phyloP scores from a whole-genome alignment of 1,140 invertebrate species.

The Anadara kagoshimensis region DNA sequence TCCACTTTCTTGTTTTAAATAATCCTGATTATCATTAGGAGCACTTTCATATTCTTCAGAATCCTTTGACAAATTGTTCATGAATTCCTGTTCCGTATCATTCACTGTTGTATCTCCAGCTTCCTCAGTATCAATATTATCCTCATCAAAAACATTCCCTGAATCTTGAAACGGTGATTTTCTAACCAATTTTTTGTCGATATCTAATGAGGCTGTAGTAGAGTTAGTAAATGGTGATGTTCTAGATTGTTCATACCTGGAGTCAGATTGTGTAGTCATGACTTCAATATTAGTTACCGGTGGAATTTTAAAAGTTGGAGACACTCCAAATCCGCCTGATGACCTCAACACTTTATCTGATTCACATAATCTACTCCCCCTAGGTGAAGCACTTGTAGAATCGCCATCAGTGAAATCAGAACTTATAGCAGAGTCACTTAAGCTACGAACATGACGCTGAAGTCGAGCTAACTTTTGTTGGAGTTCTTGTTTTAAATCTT shows the following conservation, averaged over 20 bases:
- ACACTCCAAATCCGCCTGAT: background rate
- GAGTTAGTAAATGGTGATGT: conserved; percentile 6
- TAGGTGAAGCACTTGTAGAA: conserved; percentile 55
- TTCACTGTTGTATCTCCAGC: background rate
- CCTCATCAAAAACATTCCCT: conserved; percentile 62
- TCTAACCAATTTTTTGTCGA: conserved; percentile 38
- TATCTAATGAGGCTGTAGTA: conserved; percentile 27
- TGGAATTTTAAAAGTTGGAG: background rate
- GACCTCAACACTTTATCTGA: conserved; percentile 37
- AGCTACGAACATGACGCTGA: conserved; percentile 49
- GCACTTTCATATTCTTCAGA: background rate
- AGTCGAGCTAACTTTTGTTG: conserved; percentile 56
- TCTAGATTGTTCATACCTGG: conserved; percentile 8
- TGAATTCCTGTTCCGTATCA: conserved; percentile 2
- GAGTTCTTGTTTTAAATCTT: conserved; percentile 48
- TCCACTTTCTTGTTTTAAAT: conserved; percentile 6
- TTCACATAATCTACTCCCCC: conserved; percentile 48
- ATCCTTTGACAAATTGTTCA: background rate
- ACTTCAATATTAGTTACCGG: conserved; percentile 5
- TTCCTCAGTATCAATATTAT: conserved; percentile 12
- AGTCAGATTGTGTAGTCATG: conserved; percentile 22
- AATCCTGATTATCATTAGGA: conserved; percentile 4
- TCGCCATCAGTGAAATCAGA: conserved; percentile 70
- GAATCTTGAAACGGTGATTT: conserved; percentile 56
- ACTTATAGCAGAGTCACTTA: conserved; percentile 70